Base-by-base conservation (phyloP, 2,797 vertebrate genomes). In the Acrossocheilus wenchowensis region DNA sequence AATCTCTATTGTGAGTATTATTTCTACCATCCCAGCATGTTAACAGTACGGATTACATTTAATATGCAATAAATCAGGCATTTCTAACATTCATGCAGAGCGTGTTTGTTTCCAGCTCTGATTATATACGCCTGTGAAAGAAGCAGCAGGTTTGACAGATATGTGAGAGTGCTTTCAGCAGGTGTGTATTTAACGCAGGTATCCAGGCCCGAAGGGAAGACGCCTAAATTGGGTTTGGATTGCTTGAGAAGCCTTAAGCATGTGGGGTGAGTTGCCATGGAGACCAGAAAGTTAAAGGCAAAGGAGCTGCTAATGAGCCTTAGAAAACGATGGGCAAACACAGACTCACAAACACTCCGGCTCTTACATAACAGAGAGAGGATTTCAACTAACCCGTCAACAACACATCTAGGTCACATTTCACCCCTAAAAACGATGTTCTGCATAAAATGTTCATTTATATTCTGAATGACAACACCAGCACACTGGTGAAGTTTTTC, bases 251-350 rank as follows among this genome's bases (percentile, higher is more conserved):
- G 71, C 72, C 41, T 75, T 75, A 75, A 75, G 82, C 54, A 66
- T 75, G 72, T 26, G 72, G 72, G 82, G 72, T 19, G 54, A 50
- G 82, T 83, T 83, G 26, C 72, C 82, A 83, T 83, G 82, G 82
- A 83, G 72, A 83, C 72, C 12, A 19, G 43, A 36, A 75, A 83
- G 41, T 83, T 75, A 34, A 83, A 83, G 82, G 54, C 82, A 75
- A 75, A 83, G 72, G 69, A 90, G 87, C 64, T 26, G n/a, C 75
- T 82, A 87, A 87, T 77, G 82, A 54, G 39, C 69, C 23, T 74
- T 23, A n/a, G 62, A 19, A 62, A 64, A 48, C 26, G 1, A 83
- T 17, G 3, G n/a, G 21, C 39, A 45, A 5, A 41, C 36, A 72
- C 39, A 54, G 62, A 84, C 43, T 26, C 62, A 41, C 39, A 64